These are phyloP conservation scores for Xiphorhynchus elegans DNA, from an alignment of 2,113 vertebrate species.

Conservation along the genomic window DNA sequence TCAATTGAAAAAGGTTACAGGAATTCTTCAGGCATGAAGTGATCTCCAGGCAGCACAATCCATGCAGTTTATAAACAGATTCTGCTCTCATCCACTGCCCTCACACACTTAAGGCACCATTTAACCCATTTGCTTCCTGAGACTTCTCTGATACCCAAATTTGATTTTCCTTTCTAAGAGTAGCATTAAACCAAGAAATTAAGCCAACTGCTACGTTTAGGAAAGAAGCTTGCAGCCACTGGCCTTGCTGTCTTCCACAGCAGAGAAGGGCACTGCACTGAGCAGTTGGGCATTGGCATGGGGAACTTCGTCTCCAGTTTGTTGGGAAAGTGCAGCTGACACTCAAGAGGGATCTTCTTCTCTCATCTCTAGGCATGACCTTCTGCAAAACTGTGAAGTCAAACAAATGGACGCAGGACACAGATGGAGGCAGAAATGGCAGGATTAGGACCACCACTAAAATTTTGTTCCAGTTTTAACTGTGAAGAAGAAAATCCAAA, in stretches of 20 bases:
- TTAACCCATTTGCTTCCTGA: background rate
- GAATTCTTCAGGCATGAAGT: constrained; percentile 41
- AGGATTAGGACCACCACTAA: background rate
- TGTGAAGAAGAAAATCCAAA: background rate
- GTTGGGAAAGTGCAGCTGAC: background rate
- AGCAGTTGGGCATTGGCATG: background rate
- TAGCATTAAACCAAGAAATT: background rate
- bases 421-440: background rate
- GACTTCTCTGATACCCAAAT: background rate
- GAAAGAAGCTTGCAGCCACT: background rate
- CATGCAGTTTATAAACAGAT: background rate
- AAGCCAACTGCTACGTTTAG: background rate
- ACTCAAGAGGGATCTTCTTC: rapidly evolving
- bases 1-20: constrained; percentile 10
- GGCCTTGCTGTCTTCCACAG: background rate
- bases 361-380: background rate
- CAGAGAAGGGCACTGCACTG: background rate
- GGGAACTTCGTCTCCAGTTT: background rate
- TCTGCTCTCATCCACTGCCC: background rate
- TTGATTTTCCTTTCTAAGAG: background rate
- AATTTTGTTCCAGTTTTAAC: background rate
- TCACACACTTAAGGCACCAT: background rate
- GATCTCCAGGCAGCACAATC: background rate
- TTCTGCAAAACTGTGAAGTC: background rate
- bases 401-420: background rate